Conservation (phyloP, 1,140 invertebrate species). For the Nasonia giraulti region DNA sequence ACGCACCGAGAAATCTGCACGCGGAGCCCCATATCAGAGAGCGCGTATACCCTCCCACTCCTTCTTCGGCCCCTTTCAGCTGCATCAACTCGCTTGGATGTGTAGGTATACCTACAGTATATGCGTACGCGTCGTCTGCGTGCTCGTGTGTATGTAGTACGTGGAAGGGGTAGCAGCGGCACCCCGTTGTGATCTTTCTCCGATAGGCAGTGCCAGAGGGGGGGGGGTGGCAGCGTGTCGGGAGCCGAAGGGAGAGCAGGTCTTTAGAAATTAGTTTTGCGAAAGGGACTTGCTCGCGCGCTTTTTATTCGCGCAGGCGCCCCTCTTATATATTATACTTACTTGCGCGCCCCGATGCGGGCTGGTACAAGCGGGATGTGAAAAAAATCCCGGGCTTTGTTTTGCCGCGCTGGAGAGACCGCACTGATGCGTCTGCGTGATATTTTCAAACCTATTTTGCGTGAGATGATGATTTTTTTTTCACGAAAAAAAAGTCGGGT, state of each 20-base stretch:
- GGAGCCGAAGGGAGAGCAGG: neutral
- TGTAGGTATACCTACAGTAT: neutral
- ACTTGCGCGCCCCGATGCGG: too few species aligned
- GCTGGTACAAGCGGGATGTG: neutral
- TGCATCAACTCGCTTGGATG: neutral
- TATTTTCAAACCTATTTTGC: neutral
- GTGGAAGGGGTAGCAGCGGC: neutral
- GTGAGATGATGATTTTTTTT: too few species aligned
- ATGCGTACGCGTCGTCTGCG: neutral
- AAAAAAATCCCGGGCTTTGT: neutral
- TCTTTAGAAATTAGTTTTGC: conserved; percentile 18
- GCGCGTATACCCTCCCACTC: neutral
- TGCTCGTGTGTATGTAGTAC: too few species aligned
- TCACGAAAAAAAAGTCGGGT: too few species aligned
- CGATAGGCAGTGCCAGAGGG: neutral
- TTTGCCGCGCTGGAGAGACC: neutral
- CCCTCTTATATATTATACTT: neutral
- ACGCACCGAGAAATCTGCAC: conserved; percentile 20
- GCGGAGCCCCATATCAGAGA: neutral
- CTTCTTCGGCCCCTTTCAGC: conserved; percentile 28
- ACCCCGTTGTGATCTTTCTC: neutral
- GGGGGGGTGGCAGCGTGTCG: neutral
- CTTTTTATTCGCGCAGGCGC: neutral
- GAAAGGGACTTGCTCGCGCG: neutral
- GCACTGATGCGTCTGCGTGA: neutral